A percentile compares a stretch with the other conserved stretches of the same genome.
phyloP scores from a whole-genome alignment of 2,888 invertebrate species.

The Sialis lutaria region DNA sequence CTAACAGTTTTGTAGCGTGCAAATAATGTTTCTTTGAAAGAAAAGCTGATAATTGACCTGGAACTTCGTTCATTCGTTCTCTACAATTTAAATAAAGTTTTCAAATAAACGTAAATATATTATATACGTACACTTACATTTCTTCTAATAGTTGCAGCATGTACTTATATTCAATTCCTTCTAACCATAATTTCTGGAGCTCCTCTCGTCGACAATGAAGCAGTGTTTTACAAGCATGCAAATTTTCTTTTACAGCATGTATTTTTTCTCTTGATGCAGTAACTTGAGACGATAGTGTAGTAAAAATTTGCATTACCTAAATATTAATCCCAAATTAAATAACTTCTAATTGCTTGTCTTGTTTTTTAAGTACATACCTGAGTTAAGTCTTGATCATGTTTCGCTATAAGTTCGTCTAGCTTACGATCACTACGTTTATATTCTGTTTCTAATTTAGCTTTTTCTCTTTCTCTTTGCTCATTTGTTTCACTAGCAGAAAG shows the following conservation, averaged over 20 bases:
- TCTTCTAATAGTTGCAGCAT: conserved; percentile 76
- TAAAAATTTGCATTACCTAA: conserved; percentile 47
- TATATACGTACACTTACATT: conserved; percentile 39
- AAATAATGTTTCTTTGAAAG: conserved; percentile 62
- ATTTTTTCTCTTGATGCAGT: conserved; percentile 60
- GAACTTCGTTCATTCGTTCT: conserved; percentile 57
- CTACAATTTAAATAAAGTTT: conserved; percentile 26
- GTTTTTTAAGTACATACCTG: conserved; percentile 35
- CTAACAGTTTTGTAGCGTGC: conserved; percentile 67
- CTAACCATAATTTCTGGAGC: conserved; percentile 82
- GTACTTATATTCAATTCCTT: conserved; percentile 90
- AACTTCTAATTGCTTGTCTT: conserved; percentile 1
- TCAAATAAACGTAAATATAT: background rate
- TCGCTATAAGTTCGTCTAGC: conserved; percentile 74
- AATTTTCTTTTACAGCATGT: conserved; percentile 59
- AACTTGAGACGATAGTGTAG: conserved; percentile 58
- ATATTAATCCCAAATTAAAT: conserved; percentile 6
- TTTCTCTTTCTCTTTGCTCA: conserved; percentile 84
- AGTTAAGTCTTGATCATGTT: conserved; percentile 74
- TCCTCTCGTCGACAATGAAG: conserved; percentile 85
- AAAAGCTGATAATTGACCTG: conserved; percentile 44
- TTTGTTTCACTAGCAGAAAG: conserved; percentile 87
- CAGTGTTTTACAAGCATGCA: conserved; percentile 68
- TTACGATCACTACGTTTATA: conserved; percentile 80
- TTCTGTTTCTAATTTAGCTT: conserved; percentile 83